Conservation (phyloP, 2,797 vertebrate genomes). For the Helostoma temminkii region DNA sequence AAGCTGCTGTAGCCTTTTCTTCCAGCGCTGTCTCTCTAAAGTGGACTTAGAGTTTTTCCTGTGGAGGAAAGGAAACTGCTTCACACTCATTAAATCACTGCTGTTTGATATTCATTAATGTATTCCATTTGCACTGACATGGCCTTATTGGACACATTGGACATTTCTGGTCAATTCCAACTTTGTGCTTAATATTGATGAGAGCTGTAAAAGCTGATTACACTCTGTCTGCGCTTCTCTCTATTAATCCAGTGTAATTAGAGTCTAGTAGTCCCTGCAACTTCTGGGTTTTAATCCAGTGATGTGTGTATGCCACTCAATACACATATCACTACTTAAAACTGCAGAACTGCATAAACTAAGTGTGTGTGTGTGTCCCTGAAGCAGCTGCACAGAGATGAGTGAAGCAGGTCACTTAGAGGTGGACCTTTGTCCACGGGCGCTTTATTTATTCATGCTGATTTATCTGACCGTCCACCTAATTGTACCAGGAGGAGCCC, state of each 20-base stretch:
- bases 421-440: constrained; percentile 65
- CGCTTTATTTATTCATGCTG: constrained; percentile 76
- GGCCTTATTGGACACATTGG: constrained; percentile 53
- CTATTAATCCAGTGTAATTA: constrained; percentile 66
- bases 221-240: constrained; percentile 42
- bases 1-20: constrained; percentile 72
- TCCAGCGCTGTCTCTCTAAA: constrained; percentile 52
- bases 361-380: not conserved
- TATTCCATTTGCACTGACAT: constrained; percentile 55
- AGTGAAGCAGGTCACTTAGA: constrained; percentile 62
- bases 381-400: constrained; percentile 21
- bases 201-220: constrained; percentile 62
- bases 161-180: constrained; percentile 59
- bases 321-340: not conserved
- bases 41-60: constrained; percentile 66
- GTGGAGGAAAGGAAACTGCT: constrained; percentile 33
- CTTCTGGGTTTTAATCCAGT: constrained; percentile 45
- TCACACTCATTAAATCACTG: constrained; percentile 68
- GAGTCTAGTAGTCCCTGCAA: constrained; percentile 43
- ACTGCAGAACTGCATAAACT: not conserved
- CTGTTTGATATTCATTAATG: constrained; percentile 71
- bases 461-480: constrained; percentile 59
- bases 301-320: constrained; percentile 23
- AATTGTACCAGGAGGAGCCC: constrained; percentile 72
- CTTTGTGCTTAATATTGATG: constrained; percentile 54